Evolutionary conservation across 2,888 invertebrate species (phyloP).

Genomic region (Spicauda simplicius): DNA sequence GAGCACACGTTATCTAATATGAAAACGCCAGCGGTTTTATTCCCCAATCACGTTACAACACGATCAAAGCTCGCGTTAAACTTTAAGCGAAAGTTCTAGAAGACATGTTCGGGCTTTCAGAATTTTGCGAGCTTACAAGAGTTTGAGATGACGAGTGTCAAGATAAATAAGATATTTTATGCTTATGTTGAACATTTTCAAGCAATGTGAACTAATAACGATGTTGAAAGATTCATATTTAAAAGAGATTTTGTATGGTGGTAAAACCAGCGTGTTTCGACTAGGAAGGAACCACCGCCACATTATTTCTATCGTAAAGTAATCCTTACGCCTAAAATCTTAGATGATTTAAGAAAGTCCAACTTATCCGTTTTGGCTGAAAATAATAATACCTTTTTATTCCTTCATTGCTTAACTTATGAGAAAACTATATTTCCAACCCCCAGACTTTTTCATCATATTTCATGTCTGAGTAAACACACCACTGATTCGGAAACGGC

Average conservation of each 20-base stretch:
- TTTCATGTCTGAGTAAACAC: not conserved
- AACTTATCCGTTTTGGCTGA: too few species aligned
- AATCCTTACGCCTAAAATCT: too few species aligned
- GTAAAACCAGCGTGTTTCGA: too few species aligned
- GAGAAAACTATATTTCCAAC: not conserved
- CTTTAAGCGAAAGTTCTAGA: constrained; percentile 32
- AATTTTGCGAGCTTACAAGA: constrained; percentile 27
- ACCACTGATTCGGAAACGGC: not conserved
- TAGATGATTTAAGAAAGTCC: too few species aligned
- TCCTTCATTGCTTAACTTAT: not conserved
- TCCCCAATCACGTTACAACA: constrained; percentile 33
- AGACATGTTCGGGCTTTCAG: constrained; percentile 32
- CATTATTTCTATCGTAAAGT: too few species aligned
- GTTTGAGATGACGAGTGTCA: constrained; percentile 27
- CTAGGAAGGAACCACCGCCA: too few species aligned
- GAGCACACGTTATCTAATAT: constrained; percentile 18
- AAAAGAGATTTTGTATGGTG: too few species aligned
- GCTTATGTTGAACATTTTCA: not conserved
- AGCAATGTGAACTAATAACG: not conserved
- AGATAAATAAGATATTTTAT: constrained; percentile 25
- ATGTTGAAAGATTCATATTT: too few species aligned
- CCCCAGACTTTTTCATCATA: not conserved
- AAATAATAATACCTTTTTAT: not conserved
- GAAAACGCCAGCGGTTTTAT: constrained; percentile 30
- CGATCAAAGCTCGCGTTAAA: constrained; percentile 32